Evolutionary conservation across 1,140 invertebrate genomes (phyloP).

Genomic region (Archegozetes longisetosus): DNA sequence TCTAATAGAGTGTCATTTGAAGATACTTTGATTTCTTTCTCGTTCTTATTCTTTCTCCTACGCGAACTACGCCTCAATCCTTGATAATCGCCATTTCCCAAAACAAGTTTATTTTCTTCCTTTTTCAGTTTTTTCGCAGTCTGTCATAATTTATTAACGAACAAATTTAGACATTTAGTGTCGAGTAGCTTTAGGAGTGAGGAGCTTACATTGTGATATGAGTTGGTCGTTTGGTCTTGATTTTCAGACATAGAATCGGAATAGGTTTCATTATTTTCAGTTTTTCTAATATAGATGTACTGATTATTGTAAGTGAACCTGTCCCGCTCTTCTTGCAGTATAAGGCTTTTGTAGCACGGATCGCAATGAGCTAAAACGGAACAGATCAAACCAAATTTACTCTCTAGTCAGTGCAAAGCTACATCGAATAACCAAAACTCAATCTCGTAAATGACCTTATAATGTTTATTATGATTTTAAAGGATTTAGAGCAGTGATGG

Average conservation of each 20-base stretch:
- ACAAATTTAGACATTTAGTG: background rate
- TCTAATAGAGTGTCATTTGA: conserved; percentile 29
- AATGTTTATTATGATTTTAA: no score
- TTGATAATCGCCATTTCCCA: background rate
- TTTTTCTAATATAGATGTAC: conserved; percentile 29
- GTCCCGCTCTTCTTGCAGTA: conserved; percentile 25
- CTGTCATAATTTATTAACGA: background rate
- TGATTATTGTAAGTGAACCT: conserved; percentile 26
- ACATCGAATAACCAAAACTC: no score
- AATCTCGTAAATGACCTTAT: no score
- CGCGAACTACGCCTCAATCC: conserved; percentile 27
- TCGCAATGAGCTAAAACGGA: conserved; percentile 26
- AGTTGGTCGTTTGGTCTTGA: background rate
- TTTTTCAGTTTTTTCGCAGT: background rate
- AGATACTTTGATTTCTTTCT: conserved; percentile 30
- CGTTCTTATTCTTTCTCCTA: conserved; percentile 29
- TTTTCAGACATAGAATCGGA: conserved; percentile 20
- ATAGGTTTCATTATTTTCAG: conserved; percentile 21
- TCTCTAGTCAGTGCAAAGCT: no score
- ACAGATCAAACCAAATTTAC: no score
- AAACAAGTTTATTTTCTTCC: background rate
- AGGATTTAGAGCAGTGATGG: no score
- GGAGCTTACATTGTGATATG: conserved; percentile 15
- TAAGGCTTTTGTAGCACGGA: conserved; percentile 24
- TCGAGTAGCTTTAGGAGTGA: background rate